A percentile compares a stretch with the other conserved stretches of the same genome.
Conservation (phyloP, 2,888 invertebrate species). For the Protodeltote pygarga region DNA sequence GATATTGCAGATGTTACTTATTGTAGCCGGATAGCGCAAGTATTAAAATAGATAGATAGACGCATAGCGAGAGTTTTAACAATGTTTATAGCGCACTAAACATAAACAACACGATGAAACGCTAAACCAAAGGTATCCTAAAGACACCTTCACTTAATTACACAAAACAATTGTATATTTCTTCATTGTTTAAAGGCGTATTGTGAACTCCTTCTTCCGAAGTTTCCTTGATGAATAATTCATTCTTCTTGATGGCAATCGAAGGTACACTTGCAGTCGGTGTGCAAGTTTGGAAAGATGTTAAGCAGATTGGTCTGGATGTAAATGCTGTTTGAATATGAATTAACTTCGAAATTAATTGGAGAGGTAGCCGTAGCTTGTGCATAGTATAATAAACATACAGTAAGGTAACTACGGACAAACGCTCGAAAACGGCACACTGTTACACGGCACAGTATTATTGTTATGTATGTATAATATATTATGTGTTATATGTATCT, state of each 20-base stretch:
- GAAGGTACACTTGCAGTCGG: slow-evolving; percentile 49
- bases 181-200: slow-evolving; percentile 34
- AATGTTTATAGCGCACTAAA: too few relatives aligned
- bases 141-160: neutral
- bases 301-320: slow-evolving; percentile 48
- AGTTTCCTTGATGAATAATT: slow-evolving; percentile 52
- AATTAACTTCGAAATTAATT: slow-evolving; percentile 37
- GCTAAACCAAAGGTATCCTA: neutral
- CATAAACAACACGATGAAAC: too few relatives aligned
- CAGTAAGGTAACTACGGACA: too few relatives aligned
- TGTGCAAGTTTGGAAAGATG: slow-evolving; percentile 42
- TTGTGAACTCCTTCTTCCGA: slow-evolving; percentile 24
- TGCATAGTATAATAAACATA: too few relatives aligned
- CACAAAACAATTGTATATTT: slow-evolving; percentile 16
- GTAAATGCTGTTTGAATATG: slow-evolving; percentile 44
- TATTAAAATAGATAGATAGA: too few relatives aligned
- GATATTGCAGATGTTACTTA: too few relatives aligned
- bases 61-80: too few relatives aligned
- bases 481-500: too few relatives aligned
- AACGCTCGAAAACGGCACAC: too few relatives aligned
- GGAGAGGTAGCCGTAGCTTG: slow-evolving; percentile 12
- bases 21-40: too few relatives aligned
- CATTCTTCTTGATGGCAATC: slow-evolving; percentile 47
- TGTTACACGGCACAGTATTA: too few relatives aligned
- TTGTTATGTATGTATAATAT: too few relatives aligned